Evolutionary conservation across 2,797 vertebrate genomes (phyloP).

Genomic region (Vireo griseus): DNA sequence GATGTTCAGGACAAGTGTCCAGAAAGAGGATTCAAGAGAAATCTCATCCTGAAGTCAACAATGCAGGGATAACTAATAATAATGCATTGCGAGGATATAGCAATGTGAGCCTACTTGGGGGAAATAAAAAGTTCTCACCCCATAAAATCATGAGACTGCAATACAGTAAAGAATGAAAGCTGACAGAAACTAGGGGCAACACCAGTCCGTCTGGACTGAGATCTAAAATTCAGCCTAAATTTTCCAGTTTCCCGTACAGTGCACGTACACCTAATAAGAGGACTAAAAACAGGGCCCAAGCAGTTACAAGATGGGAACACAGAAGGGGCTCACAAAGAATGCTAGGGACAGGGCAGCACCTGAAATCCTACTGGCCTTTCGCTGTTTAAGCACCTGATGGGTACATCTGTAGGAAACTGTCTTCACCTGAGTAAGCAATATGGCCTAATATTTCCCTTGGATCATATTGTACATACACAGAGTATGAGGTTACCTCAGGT

Average conservation of each 20-base stretch:
- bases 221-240: neutral
- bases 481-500: neutral
- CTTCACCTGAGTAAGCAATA: neutral
- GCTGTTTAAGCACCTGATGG: neutral
- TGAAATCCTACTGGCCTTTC: neutral
- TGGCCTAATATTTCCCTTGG: neutral
- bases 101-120: neutral
- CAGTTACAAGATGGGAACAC: neutral
- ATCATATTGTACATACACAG: neutral
- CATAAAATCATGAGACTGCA: neutral
- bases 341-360: rapidly evolving
- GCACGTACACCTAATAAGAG: neutral
- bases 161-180: neutral
- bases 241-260: neutral
- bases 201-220: neutral
- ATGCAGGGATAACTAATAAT: neutral
- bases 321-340: neutral
- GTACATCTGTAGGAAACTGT: neutral
- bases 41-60: neutral
- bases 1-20: neutral
- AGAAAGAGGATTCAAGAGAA: neutral
- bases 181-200: neutral
- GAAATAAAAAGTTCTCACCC: neutral
- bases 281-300: neutral
- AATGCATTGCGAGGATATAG: neutral